A percentile compares a stretch with the other conserved stretches of the same genome.
Conservation (phyloP, 2,797 vertebrate genomes). For the Tarsius wallacei region DNA sequence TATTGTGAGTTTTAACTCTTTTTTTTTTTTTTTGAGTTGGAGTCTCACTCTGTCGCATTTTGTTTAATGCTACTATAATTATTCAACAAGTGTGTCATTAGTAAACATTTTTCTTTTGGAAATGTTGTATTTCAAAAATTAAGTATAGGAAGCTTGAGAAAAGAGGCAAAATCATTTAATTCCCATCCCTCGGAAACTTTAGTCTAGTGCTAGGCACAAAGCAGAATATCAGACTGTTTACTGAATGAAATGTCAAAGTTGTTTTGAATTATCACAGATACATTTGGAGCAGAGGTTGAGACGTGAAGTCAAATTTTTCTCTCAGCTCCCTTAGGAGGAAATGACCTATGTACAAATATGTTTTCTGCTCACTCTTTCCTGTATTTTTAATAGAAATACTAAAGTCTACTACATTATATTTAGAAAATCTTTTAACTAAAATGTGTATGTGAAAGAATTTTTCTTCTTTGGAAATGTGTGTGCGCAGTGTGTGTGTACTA, state of each 20-base stretch:
- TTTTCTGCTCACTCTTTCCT: background rate
- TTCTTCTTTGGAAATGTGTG: background rate
- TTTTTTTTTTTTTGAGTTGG: too few species aligned
- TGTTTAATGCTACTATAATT: background rate
- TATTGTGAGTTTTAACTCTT: background rate
- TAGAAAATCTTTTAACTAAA: background rate
- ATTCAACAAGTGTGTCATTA: background rate
- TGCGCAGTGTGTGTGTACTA: background rate
- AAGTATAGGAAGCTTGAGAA: background rate
- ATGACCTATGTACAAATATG: background rate
- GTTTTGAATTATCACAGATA: slow-evolving; percentile 8
- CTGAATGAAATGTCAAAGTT: background rate
- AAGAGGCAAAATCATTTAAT: slow-evolving; percentile 34
- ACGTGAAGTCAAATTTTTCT: background rate
- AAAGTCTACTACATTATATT: background rate
- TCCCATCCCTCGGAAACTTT: slow-evolving; percentile 13
- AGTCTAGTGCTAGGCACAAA: background rate
- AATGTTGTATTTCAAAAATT: background rate
- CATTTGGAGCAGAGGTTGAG: background rate
- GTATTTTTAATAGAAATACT: slow-evolving; percentile 41
- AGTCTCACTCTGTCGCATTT: too few species aligned
- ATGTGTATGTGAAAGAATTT: background rate
- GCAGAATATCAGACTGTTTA: background rate
- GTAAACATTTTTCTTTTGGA: slow-evolving; percentile 1
- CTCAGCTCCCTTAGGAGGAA: background rate